phyloP scores from a whole-genome alignment of 92 coral and sea anemone species.

The Montipora capitata region DNA sequence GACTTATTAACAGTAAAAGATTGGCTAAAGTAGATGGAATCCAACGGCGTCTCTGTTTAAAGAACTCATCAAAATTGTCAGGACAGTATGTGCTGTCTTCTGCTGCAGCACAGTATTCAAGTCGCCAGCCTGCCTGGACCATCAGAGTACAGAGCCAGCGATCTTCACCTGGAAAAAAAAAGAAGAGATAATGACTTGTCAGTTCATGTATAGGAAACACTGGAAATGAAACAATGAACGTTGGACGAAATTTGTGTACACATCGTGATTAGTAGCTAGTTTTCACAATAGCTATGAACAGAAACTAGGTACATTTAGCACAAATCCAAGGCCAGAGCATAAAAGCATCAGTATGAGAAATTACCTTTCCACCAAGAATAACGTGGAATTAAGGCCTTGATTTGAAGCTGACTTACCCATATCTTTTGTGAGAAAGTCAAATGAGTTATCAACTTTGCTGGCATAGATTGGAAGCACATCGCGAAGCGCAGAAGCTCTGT shows the following conservation, averaged over 20 bases:
- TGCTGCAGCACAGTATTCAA: slow-evolving; percentile 98
- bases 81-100: slow-evolving; percentile 96
- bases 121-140: slow-evolving; percentile 98
- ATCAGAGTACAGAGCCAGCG: slow-evolving; percentile 99
- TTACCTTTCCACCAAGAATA: too few species aligned
- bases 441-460: slow-evolving; percentile 83
- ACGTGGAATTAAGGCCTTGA: too few species aligned
- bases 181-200: too few species aligned
- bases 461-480: slow-evolving; percentile 94
- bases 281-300: too few species aligned
- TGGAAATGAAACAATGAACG: neutral
- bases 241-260: too few species aligned
- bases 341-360: too few species aligned
- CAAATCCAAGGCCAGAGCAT: too few species aligned
- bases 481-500: slow-evolving; percentile 90
- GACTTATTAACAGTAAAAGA: slow-evolving; percentile 84
- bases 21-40: slow-evolving; percentile 98
- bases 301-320: too few species aligned
- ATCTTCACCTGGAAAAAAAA: slow-evolving; percentile 84
- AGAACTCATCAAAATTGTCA: slow-evolving; percentile 96
- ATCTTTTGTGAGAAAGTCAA: slow-evolving; percentile 96
- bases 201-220: neutral
- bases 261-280: too few species aligned
- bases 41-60: slow-evolving; percentile 97
- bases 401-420: slow-evolving; percentile 98